These are phyloP conservation scores for Leucophora obtusa DNA, from an alignment of 2,888 invertebrate genomes.

Conservation along the genomic window DNA sequence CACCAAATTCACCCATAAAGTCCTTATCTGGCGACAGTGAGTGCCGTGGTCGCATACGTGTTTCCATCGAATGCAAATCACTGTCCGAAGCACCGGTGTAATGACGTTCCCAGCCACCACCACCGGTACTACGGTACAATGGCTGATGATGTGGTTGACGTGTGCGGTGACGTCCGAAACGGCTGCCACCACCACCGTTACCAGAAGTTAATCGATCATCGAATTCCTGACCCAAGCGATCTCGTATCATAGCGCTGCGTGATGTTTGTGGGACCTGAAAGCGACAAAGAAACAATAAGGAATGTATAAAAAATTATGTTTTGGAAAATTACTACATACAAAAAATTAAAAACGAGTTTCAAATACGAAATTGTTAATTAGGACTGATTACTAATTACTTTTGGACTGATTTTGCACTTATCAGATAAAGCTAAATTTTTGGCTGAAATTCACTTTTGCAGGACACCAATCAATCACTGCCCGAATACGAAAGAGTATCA, in stretches of 20 bases:
- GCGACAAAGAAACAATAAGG: neutral
- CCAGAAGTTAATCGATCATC: conserved; percentile 82
- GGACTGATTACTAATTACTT: no score
- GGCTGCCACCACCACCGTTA: conserved; percentile 75
- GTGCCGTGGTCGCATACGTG: conserved; percentile 79
- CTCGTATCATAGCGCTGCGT: conserved; percentile 78
- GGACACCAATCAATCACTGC: no score
- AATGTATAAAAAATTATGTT: no score
- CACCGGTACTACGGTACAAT: conserved; percentile 88
- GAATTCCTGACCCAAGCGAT: conserved; percentile 85
- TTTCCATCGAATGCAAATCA: conserved; percentile 83
- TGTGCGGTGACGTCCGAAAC: conserved; percentile 84
- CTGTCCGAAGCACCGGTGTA: conserved; percentile 92
- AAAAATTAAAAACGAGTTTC: no score
- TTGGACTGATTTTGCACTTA: no score
- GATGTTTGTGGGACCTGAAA: conserved; percentile 86
- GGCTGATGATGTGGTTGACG: conserved; percentile 90
- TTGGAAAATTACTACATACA: no score
- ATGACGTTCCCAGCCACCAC: conserved; percentile 89
- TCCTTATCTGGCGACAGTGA: conserved; percentile 85
- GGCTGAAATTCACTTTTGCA: no score
- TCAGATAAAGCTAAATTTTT: no score
- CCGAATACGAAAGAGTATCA: no score
- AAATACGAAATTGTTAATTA: no score
- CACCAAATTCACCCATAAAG: conserved; percentile 84